Evolutionary conservation across 2,888 invertebrate genomes (phyloP).

Genomic region (Rotaria magnacalcarata): DNA sequence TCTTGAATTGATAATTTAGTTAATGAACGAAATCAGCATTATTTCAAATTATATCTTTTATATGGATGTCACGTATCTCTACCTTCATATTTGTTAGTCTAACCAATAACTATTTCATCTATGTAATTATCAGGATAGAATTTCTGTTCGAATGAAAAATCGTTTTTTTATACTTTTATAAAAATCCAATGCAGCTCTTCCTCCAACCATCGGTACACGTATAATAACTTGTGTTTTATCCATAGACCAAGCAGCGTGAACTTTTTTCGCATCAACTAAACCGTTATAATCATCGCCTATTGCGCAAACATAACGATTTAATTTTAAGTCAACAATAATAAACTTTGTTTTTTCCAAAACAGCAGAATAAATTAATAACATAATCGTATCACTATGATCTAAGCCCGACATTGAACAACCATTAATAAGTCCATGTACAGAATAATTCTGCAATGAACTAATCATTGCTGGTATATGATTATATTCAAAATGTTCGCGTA

Average conservation of each 20-base stretch:
- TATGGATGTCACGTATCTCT: too few relatives aligned
- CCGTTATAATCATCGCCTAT: slow-evolving; percentile 33
- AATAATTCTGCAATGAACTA: slow-evolving; percentile 50
- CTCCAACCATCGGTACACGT: not conserved
- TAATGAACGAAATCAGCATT: too few relatives aligned
- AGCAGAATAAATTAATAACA: not conserved
- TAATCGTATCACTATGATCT: slow-evolving; percentile 16
- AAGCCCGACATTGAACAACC: not conserved
- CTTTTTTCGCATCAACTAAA: not conserved
- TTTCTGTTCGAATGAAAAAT: too few relatives aligned
- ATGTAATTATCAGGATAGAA: too few relatives aligned
- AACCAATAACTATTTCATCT: too few relatives aligned
- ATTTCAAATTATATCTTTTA: too few relatives aligned
- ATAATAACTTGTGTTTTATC: slow-evolving; percentile 29
- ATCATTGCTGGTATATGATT: slow-evolving; percentile 59
- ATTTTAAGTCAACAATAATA: slow-evolving; percentile 55
- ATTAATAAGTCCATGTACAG: slow-evolving; percentile 21
- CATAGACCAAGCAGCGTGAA: slow-evolving; percentile 7
- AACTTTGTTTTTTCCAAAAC: slow-evolving; percentile 52
- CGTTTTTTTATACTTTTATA: not conserved
- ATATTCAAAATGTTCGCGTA: slow-evolving; percentile 60
- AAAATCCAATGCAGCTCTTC: not conserved
- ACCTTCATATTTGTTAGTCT: too few relatives aligned
- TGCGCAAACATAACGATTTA: slow-evolving; percentile 48
- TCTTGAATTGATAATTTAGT: too few relatives aligned